phyloP scores from a whole-genome alignment of 2,888 invertebrate species.

The Ormia ochracea region DNA sequence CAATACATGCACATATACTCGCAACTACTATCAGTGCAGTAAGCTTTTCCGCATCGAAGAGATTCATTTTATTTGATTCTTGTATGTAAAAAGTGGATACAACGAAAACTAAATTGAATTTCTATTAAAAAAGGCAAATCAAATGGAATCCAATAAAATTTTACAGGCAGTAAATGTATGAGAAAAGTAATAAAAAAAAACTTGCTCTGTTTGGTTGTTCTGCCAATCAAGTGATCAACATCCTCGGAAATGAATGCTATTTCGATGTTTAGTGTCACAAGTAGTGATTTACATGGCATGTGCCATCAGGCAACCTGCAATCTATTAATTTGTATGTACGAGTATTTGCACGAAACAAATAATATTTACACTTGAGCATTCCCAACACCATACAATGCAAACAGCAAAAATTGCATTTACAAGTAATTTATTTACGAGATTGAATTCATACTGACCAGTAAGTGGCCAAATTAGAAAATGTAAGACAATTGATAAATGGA shows the following conservation, averaged over 20 bases:
- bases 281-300: slow-evolving; percentile 21
- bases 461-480: too few relatives aligned
- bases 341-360: too few relatives aligned
- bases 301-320: background rate
- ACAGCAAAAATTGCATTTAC: too few relatives aligned
- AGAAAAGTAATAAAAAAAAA: slow-evolving; percentile 1
- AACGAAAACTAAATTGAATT: slow-evolving; percentile 40
- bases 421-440: too few relatives aligned
- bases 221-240: slow-evolving; percentile 46
- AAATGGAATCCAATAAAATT: slow-evolving; percentile 22
- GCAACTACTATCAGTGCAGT: background rate
- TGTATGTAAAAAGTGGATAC: background rate
- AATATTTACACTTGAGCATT: too few relatives aligned
- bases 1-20: too few relatives aligned
- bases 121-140: slow-evolving; percentile 7
- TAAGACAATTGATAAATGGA: too few relatives aligned
- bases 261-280: slow-evolving; percentile 41
- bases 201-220: background rate
- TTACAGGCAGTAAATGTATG: too few relatives aligned
- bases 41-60: background rate
- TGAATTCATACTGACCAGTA: too few relatives aligned
- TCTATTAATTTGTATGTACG: too few relatives aligned
- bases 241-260: slow-evolving; percentile 54
- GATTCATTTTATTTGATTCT: background rate
- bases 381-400: too few relatives aligned